Conservation (phyloP, 1,140 invertebrate genomes). For the Macrocentrus cingulum region DNA sequence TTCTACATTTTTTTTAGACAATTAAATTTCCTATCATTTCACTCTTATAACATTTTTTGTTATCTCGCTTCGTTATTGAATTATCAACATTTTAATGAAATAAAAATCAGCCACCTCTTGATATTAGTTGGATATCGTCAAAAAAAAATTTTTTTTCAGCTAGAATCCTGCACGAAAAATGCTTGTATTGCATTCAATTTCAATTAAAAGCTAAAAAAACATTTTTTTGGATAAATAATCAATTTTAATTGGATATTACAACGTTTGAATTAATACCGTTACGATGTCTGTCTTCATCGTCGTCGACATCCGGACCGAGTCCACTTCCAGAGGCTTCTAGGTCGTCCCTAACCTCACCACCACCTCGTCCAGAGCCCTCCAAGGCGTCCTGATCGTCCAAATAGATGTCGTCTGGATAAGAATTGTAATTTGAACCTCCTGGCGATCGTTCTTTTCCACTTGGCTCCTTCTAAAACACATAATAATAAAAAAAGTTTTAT, state of each 20-base stretch:
- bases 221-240: too few relatives aligned
- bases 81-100: too few relatives aligned
- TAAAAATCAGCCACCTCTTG: too few relatives aligned
- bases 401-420: conserved; percentile 53
- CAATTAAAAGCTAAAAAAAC: too few relatives aligned
- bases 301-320: conserved; percentile 70
- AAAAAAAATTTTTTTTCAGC: too few relatives aligned
- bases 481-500: conserved; percentile 3
- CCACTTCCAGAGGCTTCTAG: conserved; percentile 72
- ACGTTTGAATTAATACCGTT: conserved; percentile 24
- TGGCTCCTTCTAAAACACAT: conserved; percentile 44
- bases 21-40: too few relatives aligned
- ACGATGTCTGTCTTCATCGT: conserved; percentile 54
- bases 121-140: too few relatives aligned
- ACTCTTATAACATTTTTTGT: too few relatives aligned
- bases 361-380: conserved; percentile 58
- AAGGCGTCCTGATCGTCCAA: conserved; percentile 57
- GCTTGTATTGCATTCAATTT: conserved; percentile 8
- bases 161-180: not conserved
- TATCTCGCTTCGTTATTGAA: too few relatives aligned
- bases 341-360: conserved; percentile 62
- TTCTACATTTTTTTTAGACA: too few relatives aligned
- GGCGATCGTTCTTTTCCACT: conserved; percentile 44
- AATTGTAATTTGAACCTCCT: conserved; percentile 44
- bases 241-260: too few relatives aligned